Conservation (phyloP, 2,797 vertebrate species). For the Rhynchotus rufescens region DNA sequence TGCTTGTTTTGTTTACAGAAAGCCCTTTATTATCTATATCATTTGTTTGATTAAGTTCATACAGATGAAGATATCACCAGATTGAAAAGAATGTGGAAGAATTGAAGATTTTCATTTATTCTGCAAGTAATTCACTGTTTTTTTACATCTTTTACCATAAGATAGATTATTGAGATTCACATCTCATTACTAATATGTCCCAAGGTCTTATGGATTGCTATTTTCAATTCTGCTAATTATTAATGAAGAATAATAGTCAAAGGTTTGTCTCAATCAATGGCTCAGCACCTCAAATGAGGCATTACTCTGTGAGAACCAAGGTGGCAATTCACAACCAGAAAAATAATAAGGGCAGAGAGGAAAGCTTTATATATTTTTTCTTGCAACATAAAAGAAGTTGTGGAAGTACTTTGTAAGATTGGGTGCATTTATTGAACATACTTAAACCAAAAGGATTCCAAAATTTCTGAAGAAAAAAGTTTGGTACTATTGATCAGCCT, state of each 20-base stretch:
- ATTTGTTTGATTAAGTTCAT: neutral
- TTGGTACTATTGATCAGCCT: neutral
- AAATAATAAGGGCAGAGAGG: neutral
- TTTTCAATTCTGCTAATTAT: neutral
- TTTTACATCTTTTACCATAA: neutral
- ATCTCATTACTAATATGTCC: neutral
- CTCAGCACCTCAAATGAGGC: neutral
- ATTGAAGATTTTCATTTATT: neutral
- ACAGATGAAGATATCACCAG: neutral
- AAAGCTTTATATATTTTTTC: neutral
- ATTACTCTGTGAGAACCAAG: neutral
- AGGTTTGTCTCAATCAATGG: neutral
- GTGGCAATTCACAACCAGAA: neutral
- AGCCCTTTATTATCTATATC: neutral
- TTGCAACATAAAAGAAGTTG: neutral
- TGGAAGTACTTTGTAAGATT: neutral
- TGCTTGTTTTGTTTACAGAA: neutral
- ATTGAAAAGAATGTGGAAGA: neutral
- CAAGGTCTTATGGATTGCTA: neutral
- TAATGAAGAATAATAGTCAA: neutral
- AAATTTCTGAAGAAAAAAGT: neutral
- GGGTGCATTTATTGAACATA: neutral
- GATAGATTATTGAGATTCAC: neutral
- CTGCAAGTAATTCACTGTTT: neutral
- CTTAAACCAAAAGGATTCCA: neutral